A percentile compares a stretch with the other conserved stretches of the same genome.
Conservation (phyloP, 2,888 invertebrate genomes). For the Artemia sinica region DNA sequence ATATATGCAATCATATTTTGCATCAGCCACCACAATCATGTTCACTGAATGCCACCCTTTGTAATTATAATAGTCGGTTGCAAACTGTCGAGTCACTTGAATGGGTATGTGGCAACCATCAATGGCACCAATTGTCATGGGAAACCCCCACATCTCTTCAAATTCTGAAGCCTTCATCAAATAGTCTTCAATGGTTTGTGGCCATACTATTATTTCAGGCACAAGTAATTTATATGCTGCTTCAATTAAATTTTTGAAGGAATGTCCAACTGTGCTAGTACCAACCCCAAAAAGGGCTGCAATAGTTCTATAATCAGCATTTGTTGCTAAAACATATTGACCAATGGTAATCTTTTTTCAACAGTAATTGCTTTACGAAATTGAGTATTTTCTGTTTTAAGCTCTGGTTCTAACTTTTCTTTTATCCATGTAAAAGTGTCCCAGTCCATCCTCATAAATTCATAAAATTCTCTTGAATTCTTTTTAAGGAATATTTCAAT, state of each 20-base stretch:
- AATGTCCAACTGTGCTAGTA: not conserved
- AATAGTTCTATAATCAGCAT: not conserved
- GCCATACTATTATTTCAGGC: not conserved
- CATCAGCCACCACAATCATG: not conserved
- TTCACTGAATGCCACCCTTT: not conserved
- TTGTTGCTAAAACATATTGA: not conserved
- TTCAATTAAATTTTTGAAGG: not conserved
- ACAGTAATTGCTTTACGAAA: not conserved
- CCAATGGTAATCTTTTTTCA: not conserved
- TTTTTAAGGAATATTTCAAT: too few relatives aligned
- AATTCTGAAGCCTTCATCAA: not conserved
- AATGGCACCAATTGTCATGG: not conserved
- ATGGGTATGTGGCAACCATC: not conserved
- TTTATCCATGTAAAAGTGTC: not conserved
- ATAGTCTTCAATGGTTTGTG: not conserved
- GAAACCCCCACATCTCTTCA: not conserved
- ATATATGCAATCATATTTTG: not conserved
- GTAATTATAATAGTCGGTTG: not conserved
- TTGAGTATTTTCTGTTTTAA: not conserved
- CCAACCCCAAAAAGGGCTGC: not conserved
- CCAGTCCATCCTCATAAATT: slow-evolving; percentile 10
- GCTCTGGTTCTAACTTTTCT: not conserved
- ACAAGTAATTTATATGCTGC: not conserved
- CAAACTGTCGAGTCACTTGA: not conserved
- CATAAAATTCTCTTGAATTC: too few relatives aligned